Evolutionary conservation across 2,888 invertebrate genomes (phyloP).

Genomic region (Agrenia bidenticulata): DNA sequence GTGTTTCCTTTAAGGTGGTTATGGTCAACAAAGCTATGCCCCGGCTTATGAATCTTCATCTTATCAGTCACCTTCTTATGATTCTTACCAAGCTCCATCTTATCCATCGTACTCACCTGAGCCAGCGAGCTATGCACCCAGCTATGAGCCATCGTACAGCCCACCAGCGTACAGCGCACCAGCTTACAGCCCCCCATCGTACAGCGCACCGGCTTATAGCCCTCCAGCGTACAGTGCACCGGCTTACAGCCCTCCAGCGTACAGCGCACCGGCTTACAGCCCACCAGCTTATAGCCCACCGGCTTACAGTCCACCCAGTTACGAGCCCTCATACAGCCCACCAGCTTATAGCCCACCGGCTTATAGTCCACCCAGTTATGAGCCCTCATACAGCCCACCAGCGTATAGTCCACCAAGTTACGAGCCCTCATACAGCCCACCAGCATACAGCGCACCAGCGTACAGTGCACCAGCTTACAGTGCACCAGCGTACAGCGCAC

Average conservation of each 20-base stretch:
- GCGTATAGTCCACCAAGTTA: slow-evolving; percentile 17
- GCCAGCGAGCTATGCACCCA: neutral
- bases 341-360: slow-evolving; percentile 22
- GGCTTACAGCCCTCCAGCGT: slow-evolving; percentile 21
- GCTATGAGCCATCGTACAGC: slow-evolving; percentile 27
- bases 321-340: slow-evolving; percentile 7
- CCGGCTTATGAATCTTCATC: slow-evolving; percentile 34
- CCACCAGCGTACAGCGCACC: slow-evolving; percentile 29
- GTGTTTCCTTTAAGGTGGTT: neutral
- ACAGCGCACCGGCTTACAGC: slow-evolving; percentile 19
- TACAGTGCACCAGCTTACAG: slow-evolving; percentile 19
- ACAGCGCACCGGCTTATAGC: slow-evolving; percentile 22
- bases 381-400: slow-evolving; percentile 8
- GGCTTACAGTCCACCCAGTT: slow-evolving; percentile 1
- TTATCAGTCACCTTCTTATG: slow-evolving; percentile 21
- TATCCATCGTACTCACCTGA: slow-evolving; percentile 19
- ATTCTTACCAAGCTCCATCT: slow-evolving; percentile 21
- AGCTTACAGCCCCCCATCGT: slow-evolving; percentile 17
- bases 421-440: slow-evolving; percentile 6
- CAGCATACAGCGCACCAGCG: slow-evolving; percentile 18
- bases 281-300: slow-evolving; percentile 31
- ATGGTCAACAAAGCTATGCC: slow-evolving; percentile 28
- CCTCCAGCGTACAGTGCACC: slow-evolving; percentile 20
- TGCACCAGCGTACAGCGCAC: neutral
- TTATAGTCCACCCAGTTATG: slow-evolving; percentile 11